Conservation (phyloP, 2,797 vertebrate genomes). For the Loris lydekkerianus region DNA sequence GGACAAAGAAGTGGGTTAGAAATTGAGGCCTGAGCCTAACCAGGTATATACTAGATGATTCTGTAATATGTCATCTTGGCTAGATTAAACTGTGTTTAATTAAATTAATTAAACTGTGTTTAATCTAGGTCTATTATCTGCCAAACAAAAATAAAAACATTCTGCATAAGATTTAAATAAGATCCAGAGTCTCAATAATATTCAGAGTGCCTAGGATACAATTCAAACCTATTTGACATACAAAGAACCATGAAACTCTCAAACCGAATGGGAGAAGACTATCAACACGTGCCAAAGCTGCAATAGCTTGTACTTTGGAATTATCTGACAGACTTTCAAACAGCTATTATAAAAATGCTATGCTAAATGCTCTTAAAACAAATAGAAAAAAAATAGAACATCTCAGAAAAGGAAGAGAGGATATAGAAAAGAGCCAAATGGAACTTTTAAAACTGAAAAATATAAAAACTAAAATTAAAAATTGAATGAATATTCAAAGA, state of each 20-base stretch:
- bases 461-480: background rate
- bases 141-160: background rate
- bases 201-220: background rate
- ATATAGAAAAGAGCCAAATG: background rate
- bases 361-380: background rate
- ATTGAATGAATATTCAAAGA: background rate
- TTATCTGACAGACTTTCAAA: background rate
- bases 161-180: background rate
- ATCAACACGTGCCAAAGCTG: background rate
- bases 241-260: background rate
- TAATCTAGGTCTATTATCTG: background rate
- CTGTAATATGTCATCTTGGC: background rate
- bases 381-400: background rate
- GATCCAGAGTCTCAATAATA: background rate
- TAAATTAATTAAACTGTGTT: too few relatives aligned
- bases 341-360: background rate
- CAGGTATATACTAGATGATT: background rate
- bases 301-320: background rate
- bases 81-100: background rate
- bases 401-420: background rate
- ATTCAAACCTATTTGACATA: background rate
- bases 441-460: background rate
- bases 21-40: background rate
- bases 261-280: background rate
- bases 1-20: background rate